Conservation (phyloP, 1,140 invertebrate species). For the Caerostris extrusa region DNA sequence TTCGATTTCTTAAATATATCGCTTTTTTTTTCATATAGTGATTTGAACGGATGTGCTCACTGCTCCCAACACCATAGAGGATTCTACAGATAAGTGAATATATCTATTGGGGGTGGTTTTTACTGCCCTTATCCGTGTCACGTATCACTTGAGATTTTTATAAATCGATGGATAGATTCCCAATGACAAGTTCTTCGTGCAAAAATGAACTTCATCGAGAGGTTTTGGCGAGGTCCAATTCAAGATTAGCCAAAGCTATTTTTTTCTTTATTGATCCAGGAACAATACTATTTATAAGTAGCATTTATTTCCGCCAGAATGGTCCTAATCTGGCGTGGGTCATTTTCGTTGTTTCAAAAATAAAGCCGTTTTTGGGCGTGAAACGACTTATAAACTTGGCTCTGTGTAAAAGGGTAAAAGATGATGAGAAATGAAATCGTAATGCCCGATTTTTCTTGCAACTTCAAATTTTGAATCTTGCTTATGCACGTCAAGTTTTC, state of each 20-base stretch:
- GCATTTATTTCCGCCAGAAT: background rate
- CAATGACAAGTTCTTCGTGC: constrained; percentile 69
- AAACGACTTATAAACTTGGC: too few species aligned
- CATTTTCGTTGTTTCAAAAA: too few species aligned
- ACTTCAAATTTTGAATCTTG: too few species aligned
- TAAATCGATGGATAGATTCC: constrained; percentile 68
- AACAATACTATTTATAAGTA: background rate
- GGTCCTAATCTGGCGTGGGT: background rate
- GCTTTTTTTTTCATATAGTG: too few species aligned
- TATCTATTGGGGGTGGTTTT: background rate
- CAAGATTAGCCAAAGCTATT: background rate
- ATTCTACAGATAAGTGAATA: background rate
- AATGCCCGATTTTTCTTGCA: too few species aligned
- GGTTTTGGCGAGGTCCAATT: background rate
- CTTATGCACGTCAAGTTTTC: too few species aligned
- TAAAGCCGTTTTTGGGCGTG: too few species aligned
- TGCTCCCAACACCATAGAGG: constrained; percentile 7
- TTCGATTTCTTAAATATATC: too few species aligned
- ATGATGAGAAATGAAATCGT: too few species aligned
- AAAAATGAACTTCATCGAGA: constrained; percentile 49
- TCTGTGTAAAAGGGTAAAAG: too few species aligned
- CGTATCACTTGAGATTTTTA: constrained; percentile 68
- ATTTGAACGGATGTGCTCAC: background rate
- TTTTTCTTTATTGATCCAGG: background rate
- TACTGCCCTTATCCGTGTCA: constrained; percentile 43